Conservation (phyloP, 2,888 invertebrate genomes). For the Hyles lineata region DNA sequence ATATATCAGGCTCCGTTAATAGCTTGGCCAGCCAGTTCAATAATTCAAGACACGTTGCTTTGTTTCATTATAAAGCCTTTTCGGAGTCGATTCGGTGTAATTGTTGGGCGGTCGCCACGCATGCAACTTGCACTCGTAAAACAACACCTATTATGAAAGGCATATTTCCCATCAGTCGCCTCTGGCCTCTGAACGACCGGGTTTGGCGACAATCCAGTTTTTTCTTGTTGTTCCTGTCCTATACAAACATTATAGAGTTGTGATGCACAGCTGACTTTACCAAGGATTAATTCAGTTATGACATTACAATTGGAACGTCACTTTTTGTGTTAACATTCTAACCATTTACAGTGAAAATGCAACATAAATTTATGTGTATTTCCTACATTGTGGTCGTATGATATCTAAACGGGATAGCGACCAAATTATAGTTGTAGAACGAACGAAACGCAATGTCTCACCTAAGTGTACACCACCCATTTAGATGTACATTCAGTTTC, state of each 20-base stretch:
- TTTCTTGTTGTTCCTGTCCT: constrained; percentile 56
- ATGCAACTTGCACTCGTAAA: constrained; percentile 52
- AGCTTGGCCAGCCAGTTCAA: constrained; percentile 27
- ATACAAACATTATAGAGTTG: constrained; percentile 51
- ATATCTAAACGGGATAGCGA: too few species aligned
- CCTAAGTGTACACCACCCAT: too few species aligned
- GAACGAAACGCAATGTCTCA: too few species aligned
- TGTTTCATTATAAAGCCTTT: constrained; percentile 16
- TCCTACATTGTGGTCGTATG: too few species aligned
- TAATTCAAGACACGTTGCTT: constrained; percentile 14
- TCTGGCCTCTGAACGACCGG: constrained; percentile 55
- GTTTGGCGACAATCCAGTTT: constrained; percentile 67
- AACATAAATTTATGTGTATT: too few species aligned
- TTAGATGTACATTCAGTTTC: too few species aligned
- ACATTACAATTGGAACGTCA: constrained; percentile 44
- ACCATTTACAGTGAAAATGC: too few species aligned
- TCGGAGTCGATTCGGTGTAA: constrained; percentile 35
- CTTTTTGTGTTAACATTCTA: too few species aligned
- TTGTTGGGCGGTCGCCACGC: constrained; percentile 40
- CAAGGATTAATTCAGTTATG: constrained; percentile 45
- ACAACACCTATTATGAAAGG: constrained; percentile 60
- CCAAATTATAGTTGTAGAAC: too few species aligned
- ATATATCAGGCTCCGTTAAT: neutral
- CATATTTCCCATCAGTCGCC: constrained; percentile 63
- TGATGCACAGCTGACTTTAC: constrained; percentile 36